Evolutionary conservation across 2,797 vertebrate species (phyloP).

Genomic region (Bufotes viridis): DNA sequence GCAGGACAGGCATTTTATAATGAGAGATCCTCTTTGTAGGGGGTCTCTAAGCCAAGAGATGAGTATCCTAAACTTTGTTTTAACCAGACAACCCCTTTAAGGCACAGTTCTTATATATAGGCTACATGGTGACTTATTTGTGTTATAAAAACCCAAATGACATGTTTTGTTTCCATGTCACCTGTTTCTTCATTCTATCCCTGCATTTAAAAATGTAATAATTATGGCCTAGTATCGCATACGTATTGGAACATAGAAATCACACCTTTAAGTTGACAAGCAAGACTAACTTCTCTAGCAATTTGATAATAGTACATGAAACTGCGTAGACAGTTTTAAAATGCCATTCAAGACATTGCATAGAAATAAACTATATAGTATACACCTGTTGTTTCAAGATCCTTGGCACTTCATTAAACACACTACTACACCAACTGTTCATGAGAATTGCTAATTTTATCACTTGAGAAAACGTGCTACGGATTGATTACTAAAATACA

Average conservation of each 20-base stretch:
- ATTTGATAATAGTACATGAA: background rate
- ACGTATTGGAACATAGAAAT: background rate
- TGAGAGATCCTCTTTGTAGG: no score
- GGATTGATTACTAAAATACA: constrained; percentile 2
- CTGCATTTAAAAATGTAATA: background rate
- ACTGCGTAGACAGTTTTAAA: background rate
- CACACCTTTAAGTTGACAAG: background rate
- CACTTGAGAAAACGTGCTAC: constrained; percentile 19
- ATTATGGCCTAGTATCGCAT: no score
- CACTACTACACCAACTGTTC: constrained; percentile 22
- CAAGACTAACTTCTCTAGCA: background rate
- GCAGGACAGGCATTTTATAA: no score
- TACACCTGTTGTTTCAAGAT: constrained; percentile 38
- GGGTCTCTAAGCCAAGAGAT: no score
- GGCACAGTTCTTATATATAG: no score
- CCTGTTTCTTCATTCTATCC: no score
- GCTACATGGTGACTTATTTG: no score
- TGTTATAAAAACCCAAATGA: no score
- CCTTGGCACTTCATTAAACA: constrained; percentile 26
- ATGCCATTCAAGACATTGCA: background rate
- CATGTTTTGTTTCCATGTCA: no score
- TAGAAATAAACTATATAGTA: constrained; percentile 13
- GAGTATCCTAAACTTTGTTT: no score
- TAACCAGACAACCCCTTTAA: no score
- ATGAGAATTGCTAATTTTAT: constrained; percentile 40